phyloP scores from a whole-genome alignment of 2,797 vertebrate species.

The Garrulus glandarius region DNA sequence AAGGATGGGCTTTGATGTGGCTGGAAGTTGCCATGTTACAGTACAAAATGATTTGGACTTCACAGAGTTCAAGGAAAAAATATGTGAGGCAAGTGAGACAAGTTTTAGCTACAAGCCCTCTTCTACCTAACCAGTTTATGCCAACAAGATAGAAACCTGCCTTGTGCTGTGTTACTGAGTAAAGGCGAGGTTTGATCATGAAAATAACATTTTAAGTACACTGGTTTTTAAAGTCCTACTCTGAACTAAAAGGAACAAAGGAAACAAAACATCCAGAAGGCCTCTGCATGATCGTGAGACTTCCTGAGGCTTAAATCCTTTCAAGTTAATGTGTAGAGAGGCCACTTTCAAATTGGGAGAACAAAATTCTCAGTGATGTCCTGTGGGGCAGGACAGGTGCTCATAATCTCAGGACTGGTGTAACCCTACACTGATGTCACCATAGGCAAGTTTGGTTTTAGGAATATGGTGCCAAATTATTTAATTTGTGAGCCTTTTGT shows the following conservation, averaged over 20 bases:
- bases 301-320: background rate
- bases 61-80: background rate
- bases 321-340: background rate
- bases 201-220: background rate
- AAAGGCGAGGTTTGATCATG: background rate
- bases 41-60: background rate
- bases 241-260: background rate
- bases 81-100: background rate
- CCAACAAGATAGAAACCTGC: background rate
- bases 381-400: too few relatives aligned
- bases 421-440: background rate
- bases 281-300: background rate
- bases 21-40: background rate
- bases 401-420: background rate
- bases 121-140: background rate
- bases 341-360: background rate
- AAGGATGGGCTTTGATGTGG: background rate
- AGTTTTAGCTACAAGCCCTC: background rate
- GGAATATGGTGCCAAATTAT: background rate
- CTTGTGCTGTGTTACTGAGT: background rate
- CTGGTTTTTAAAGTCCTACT: background rate
- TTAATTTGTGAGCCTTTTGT: background rate
- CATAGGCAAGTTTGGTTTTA: background rate
- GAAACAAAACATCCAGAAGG: background rate
- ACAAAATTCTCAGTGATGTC: background rate